Conservation (phyloP, 2,797 vertebrate species). For the Aratinga solstitialis region DNA sequence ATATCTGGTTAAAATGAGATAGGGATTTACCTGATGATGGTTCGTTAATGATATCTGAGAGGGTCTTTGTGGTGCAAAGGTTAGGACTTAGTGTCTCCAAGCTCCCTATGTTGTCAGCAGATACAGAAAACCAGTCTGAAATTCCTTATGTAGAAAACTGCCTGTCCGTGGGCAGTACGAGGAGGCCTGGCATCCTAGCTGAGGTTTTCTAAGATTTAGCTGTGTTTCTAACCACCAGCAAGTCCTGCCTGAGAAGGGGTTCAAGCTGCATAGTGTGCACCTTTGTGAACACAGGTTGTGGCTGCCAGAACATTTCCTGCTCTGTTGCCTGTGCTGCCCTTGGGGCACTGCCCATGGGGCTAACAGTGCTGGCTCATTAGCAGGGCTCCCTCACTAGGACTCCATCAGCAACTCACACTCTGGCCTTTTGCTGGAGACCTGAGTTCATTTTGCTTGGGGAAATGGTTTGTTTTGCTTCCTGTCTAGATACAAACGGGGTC, state of each 20-base stretch:
- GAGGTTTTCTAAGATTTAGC: background rate
- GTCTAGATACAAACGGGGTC: background rate
- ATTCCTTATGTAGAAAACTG: background rate
- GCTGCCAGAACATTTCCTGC: background rate
- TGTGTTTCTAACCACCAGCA: background rate
- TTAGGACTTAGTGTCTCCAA: background rate
- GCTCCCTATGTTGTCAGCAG: accelerated
- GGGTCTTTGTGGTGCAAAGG: background rate
- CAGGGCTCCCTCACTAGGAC: background rate
- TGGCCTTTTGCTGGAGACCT: background rate
- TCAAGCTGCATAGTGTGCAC: background rate
- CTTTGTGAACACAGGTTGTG: background rate
- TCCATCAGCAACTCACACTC: background rate
- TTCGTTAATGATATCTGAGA: background rate
- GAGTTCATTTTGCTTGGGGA: background rate
- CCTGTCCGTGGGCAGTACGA: background rate
- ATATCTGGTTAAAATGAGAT: background rate
- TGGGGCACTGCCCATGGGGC: background rate
- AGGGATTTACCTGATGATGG: background rate
- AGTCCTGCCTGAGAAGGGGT: background rate
- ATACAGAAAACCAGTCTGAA: background rate
- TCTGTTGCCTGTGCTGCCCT: accelerated
- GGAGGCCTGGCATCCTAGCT: background rate
- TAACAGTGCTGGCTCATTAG: background rate
- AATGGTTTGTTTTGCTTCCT: constrained; percentile 26